Conservation (phyloP, 2,888 invertebrate genomes). For the Tetragnatha montana region DNA sequence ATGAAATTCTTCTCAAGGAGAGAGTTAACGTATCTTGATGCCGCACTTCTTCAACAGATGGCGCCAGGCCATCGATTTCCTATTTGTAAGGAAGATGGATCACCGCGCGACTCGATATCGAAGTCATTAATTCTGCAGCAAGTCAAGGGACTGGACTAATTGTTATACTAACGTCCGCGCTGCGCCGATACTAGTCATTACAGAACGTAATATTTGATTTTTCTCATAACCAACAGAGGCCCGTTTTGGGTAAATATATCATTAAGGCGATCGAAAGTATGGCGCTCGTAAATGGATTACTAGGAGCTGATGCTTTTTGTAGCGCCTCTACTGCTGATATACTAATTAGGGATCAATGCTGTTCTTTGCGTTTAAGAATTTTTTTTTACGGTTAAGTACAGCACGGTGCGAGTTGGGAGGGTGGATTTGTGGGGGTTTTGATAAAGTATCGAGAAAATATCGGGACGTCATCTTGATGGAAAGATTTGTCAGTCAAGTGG, state of each 20-base stretch:
- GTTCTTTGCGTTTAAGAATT: too few relatives aligned
- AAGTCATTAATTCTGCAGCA: constrained; percentile 2
- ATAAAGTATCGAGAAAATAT: too few relatives aligned
- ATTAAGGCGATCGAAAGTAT: neutral
- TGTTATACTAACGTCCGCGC: neutral
- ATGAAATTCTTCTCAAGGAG: neutral
- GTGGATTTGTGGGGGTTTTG: too few relatives aligned
- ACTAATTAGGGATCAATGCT: too few relatives aligned
- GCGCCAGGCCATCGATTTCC: constrained; percentile 29
- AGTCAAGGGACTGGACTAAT: neutral
- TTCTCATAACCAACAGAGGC: neutral
- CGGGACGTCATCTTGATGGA: too few relatives aligned
- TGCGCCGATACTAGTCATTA: neutral
- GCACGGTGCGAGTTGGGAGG: too few relatives aligned
- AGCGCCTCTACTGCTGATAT: too few relatives aligned
- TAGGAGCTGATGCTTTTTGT: too few relatives aligned
- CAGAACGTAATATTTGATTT: neutral
- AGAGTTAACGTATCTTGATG: neutral
- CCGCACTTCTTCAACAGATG: constrained; percentile 38
- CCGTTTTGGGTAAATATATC: neutral
- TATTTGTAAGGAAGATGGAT: constrained; percentile 10
- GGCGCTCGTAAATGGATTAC: too few relatives aligned
- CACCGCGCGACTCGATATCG: constrained; percentile 10
- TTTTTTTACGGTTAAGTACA: too few relatives aligned
- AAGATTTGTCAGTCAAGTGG: too few relatives aligned